Evolutionary conservation across 2,113 vertebrate species (phyloP).

Genomic region (Ammodytes marinus): DNA sequence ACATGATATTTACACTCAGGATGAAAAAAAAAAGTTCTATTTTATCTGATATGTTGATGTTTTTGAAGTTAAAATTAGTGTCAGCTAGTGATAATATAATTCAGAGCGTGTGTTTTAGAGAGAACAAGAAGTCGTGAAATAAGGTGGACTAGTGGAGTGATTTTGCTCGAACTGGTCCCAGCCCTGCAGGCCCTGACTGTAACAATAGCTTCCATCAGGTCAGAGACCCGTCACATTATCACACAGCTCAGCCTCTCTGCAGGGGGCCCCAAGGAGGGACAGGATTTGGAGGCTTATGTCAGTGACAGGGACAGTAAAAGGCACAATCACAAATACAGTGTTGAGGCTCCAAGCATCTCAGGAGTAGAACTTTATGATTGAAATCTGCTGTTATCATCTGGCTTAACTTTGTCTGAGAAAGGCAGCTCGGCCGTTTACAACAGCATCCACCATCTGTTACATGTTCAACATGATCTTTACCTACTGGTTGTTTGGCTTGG

Average conservation of each 20-base stretch:
- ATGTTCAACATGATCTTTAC: slow-evolving; percentile 32
- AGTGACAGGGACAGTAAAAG: slow-evolving; percentile 39
- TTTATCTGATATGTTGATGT: neutral
- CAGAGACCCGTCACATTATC: slow-evolving; percentile 30
- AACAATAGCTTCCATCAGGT: slow-evolving; percentile 44
- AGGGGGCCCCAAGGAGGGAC: slow-evolving; percentile 13
- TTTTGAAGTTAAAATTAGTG: neutral
- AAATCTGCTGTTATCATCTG: slow-evolving; percentile 6
- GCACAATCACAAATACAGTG: slow-evolving; percentile 32
- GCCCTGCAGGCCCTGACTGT: slow-evolving; percentile 12
- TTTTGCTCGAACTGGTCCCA: slow-evolving; percentile 30
- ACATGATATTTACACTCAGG: no score
- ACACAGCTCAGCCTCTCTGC: slow-evolving; percentile 40
- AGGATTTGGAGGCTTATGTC: slow-evolving; percentile 46
- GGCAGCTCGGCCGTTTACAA: slow-evolving; percentile 5
- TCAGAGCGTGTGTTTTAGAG: neutral
- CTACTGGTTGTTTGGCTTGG: slow-evolving; percentile 52
- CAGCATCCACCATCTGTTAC: slow-evolving; percentile 63
- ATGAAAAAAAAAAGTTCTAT: neutral
- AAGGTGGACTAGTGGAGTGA: slow-evolving; percentile 10
- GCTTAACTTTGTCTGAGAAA: slow-evolving; percentile 14
- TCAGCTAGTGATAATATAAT: neutral
- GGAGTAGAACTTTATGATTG: slow-evolving; percentile 2
- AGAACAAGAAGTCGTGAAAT: neutral
- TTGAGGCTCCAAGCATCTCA: neutral